These are phyloP conservation scores for Hoplostethus mediterraneus DNA, from an alignment of 2,797 vertebrate genomes.

Conservation along the genomic window DNA sequence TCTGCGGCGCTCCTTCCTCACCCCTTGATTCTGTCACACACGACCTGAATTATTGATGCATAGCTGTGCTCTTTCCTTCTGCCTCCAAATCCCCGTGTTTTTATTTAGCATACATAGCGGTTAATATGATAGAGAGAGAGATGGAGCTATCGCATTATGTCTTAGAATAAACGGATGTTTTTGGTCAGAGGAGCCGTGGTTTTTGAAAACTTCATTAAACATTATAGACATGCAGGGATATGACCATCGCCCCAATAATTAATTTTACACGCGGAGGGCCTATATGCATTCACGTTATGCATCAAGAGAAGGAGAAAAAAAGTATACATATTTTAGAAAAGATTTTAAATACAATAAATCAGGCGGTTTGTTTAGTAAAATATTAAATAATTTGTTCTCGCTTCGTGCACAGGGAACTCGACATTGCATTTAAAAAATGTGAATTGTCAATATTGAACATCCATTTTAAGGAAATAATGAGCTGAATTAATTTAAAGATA, in stretches of 20 bases:
- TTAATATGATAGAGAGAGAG: neutral
- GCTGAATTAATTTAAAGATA: conserved; percentile 2
- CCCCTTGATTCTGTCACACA: conserved; percentile 55
- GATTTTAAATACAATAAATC: neutral
- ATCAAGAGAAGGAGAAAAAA: neutral
- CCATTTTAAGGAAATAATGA: too few relatives aligned
- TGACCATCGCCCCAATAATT: neutral
- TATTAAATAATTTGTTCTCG: neutral
- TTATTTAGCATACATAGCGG: conserved; percentile 1
- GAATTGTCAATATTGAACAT: neutral
- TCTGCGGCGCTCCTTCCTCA: conserved; percentile 45
- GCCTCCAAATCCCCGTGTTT: conserved; percentile 4
- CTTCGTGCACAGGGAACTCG: neutral
- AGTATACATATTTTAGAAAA: neutral
- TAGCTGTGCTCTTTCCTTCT: conserved; percentile 51
- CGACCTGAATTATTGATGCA: conserved; percentile 73
- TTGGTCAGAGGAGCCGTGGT: too few relatives aligned
- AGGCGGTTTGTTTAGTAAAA: neutral
- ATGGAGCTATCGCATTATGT: neutral
- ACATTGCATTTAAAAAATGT: neutral
- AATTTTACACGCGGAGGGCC: neutral
- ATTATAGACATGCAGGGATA: neutral
- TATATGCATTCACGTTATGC: neutral
- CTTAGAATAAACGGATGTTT: neutral
- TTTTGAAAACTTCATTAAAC: too few relatives aligned